Conservation (phyloP, 2,888 invertebrate species). For the Ganaspis brasiliensis region DNA sequence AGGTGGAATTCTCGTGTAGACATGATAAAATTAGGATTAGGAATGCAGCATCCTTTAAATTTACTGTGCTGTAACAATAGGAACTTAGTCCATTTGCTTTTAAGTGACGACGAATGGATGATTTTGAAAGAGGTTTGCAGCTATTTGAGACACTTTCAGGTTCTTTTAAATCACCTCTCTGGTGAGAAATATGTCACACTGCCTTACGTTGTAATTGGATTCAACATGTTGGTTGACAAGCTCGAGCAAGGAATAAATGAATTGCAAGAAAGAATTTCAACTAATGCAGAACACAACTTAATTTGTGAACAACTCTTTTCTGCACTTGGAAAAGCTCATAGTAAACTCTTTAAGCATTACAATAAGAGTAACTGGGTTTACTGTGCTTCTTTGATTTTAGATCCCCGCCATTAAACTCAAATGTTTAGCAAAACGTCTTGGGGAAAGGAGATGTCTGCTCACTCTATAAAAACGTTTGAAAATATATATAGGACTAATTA, state of each 20-base stretch:
- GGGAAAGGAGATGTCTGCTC: background rate
- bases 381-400: background rate
- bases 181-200: slow-evolving; percentile 57
- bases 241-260: slow-evolving; percentile 45
- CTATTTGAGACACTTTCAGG: slow-evolving; percentile 44
- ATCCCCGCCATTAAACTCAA: background rate
- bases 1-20: slow-evolving; percentile 56
- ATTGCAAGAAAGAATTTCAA: slow-evolving; percentile 46
- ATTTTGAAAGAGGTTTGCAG: slow-evolving; percentile 48
- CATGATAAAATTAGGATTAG: slow-evolving; percentile 52
- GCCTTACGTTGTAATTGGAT: slow-evolving; percentile 49
- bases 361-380: background rate
- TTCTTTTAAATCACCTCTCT: slow-evolving; percentile 39
- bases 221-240: slow-evolving; percentile 49
- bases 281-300: too few relatives aligned
- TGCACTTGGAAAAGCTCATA: background rate
- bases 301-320: too few relatives aligned
- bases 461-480: background rate
- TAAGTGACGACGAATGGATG: slow-evolving; percentile 49
- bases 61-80: background rate
- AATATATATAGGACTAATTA: background rate
- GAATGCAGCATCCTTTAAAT: slow-evolving; percentile 43
- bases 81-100: background rate
- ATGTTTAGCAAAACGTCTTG: background rate
- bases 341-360: background rate